phyloP scores from a whole-genome alignment of 2,113 vertebrate genomes.

The Odontesthes bonariensis region DNA sequence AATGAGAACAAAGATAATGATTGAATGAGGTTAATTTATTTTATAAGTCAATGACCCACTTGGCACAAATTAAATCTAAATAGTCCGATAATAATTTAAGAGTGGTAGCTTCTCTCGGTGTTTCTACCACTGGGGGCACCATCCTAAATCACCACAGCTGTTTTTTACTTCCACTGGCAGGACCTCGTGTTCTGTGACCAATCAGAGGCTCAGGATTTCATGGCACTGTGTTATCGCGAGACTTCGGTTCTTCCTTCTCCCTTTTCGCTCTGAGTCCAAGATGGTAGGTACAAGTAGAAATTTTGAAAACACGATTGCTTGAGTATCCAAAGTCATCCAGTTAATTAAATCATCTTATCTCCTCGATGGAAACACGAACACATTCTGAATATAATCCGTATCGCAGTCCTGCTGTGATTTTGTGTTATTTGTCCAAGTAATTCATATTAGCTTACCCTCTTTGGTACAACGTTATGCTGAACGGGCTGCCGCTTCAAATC shows the following conservation, averaged over 20 bases:
- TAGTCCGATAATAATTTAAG: too few relatives aligned
- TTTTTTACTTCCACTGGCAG: neutral
- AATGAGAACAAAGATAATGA: too few relatives aligned
- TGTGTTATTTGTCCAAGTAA: neutral
- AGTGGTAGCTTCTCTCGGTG: too few relatives aligned
- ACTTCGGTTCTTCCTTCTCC: constrained; percentile 79
- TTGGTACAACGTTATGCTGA: constrained; percentile 9
- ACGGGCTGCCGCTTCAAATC: neutral
- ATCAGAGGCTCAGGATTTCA: constrained; percentile 55
- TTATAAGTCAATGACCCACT: too few relatives aligned
- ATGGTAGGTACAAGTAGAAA: constrained; percentile 81
- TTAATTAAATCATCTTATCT: neutral
- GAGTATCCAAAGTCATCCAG: constrained; percentile 78
- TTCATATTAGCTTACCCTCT: constrained; percentile 11
- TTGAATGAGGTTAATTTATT: too few relatives aligned
- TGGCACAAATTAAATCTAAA: too few relatives aligned
- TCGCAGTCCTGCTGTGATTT: constrained; percentile 18
- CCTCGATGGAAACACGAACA: fast-evolving
- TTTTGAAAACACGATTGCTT: neutral
- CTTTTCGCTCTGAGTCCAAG: constrained; percentile 84
- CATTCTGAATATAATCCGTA: neutral
- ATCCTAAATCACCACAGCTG: neutral
- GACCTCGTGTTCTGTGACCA: constrained; percentile 42
- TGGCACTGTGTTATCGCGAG: constrained; percentile 81
- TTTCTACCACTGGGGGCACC: constrained; percentile 41